A percentile compares a stretch with the other conserved stretches of the same genome.
These are phyloP conservation scores for Takifugu ocellatus DNA, from an alignment of 2,797 vertebrate species.

Conservation along the genomic window DNA sequence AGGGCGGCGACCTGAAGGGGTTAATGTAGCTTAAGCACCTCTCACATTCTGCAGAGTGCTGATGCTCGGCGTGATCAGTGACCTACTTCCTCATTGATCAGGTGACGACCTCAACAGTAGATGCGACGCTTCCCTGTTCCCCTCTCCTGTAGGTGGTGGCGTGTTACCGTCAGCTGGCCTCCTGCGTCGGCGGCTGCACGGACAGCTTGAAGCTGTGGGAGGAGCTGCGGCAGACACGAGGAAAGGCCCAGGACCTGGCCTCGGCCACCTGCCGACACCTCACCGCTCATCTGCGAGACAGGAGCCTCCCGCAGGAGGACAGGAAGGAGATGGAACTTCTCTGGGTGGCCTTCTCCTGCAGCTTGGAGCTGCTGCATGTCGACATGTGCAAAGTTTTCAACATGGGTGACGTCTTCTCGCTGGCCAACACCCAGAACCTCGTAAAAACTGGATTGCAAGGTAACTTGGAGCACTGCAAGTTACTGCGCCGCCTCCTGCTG, in stretches of 20 bases:
- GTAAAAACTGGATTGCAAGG: constrained; percentile 82
- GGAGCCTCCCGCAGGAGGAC: constrained; percentile 65
- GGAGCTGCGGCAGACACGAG: constrained; percentile 74
- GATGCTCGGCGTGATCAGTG: not conserved
- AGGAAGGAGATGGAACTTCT: constrained; percentile 75
- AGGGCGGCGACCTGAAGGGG: no score
- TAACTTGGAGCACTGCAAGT: constrained; percentile 44
- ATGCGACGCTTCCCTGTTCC: not conserved
- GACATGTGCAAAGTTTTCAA: constrained; percentile 82
- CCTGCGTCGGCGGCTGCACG: constrained; percentile 73
- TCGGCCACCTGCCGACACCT: constrained; percentile 61
- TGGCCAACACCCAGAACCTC: constrained; percentile 48
- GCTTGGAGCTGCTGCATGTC: constrained; percentile 77
- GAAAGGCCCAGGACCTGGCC: constrained; percentile 72
- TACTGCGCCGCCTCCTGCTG: not conserved
- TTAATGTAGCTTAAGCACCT: no score
- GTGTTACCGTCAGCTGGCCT: constrained; percentile 78
- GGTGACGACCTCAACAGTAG: no score
- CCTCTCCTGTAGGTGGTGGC: constrained; percentile 73
- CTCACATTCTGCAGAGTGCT: no score
- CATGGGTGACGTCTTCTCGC: constrained; percentile 64
- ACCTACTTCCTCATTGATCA: not conserved
- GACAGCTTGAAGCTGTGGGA: constrained; percentile 74
- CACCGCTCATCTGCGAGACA: constrained; percentile 73
- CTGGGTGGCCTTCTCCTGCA: constrained; percentile 82